These are phyloP conservation scores for Isichthys henryi DNA, from an alignment of 2,113 vertebrate species.

Conservation along the genomic window DNA sequence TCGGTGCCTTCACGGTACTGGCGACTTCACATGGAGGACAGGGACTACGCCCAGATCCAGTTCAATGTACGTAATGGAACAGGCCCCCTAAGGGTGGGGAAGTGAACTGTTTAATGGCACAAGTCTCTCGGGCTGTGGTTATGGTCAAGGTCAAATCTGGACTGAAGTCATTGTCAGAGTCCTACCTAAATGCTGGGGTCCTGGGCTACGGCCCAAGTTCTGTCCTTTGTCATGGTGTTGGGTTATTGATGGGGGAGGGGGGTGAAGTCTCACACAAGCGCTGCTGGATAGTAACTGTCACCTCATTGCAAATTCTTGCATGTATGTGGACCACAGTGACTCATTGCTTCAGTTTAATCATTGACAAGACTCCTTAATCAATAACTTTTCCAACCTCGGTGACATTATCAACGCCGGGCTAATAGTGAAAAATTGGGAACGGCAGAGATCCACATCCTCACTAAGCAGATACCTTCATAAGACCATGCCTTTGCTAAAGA, in stretches of 20 bases:
- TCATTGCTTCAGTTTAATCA: not conserved
- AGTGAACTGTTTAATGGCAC: not conserved
- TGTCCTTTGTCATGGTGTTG: not conserved
- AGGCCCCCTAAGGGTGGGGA: not conserved
- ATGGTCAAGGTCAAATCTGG: not conserved
- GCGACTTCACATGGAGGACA: conserved; percentile 47
- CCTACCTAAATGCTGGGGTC: not conserved
- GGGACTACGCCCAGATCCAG: conserved; percentile 70
- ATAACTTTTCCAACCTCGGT: not conserved
- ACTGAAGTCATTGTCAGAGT: not conserved
- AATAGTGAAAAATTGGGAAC: not conserved
- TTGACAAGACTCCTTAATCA: not conserved
- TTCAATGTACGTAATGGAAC: conserved; percentile 61
- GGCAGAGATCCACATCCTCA: not conserved
- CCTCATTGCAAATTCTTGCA: not conserved
- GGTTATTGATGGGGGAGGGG: not conserved
- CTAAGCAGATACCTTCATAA: not conserved
- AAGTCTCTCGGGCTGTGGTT: not conserved
- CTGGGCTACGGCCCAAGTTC: not conserved
- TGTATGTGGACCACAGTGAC: not conserved
- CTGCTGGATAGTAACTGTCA: not conserved
- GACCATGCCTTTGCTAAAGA: not conserved
- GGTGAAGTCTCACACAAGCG: not conserved
- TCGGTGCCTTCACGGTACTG: conserved; percentile 65
- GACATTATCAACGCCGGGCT: not conserved